Percentiles rank a stretch among this genome's conserved stretches.
These are phyloP conservation scores for Diorhabda carinulata DNA, from an alignment of 1,140 invertebrate genomes.

Conservation along the genomic window DNA sequence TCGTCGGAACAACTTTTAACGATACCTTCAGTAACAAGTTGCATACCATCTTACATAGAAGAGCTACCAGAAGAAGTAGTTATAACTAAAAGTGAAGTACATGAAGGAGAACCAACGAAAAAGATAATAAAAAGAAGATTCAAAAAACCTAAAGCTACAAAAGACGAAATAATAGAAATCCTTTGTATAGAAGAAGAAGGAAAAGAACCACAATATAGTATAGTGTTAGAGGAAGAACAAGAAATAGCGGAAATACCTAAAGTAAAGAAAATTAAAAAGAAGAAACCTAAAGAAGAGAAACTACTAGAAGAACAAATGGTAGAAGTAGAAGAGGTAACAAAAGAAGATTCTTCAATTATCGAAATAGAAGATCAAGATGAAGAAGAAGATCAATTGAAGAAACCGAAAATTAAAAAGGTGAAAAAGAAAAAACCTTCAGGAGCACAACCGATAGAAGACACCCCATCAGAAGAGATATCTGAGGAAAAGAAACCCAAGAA, in stretches of 20 bases:
- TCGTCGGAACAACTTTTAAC: slow-evolving; percentile 45
- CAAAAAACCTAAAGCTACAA: slow-evolving; percentile 45
- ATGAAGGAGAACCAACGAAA: slow-evolving; percentile 39
- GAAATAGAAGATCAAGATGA: slow-evolving; percentile 41
- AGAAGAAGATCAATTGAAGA: slow-evolving; percentile 32
- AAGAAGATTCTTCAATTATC: slow-evolving; percentile 31
- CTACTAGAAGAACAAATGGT: slow-evolving; percentile 38
- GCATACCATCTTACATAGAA: slow-evolving; percentile 30
- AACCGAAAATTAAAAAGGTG: slow-evolving; percentile 38
- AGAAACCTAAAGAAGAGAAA: slow-evolving; percentile 42
- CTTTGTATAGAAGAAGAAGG: slow-evolving; percentile 51
- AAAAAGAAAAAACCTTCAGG: slow-evolving; percentile 46
- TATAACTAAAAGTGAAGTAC: slow-evolving; percentile 34
- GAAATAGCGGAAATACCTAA: slow-evolving; percentile 39
- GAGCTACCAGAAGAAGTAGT: slow-evolving; percentile 47
- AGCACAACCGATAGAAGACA: slow-evolving; percentile 44
- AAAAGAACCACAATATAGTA: slow-evolving; percentile 45
- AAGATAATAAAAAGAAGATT: slow-evolving; percentile 46
- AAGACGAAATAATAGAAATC: slow-evolving; percentile 51
- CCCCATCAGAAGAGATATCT: slow-evolving; percentile 36
- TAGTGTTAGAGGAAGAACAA: slow-evolving; percentile 41
- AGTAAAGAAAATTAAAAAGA: slow-evolving; percentile 39
- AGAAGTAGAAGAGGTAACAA: slow-evolving; percentile 41
- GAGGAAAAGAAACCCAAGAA: slow-evolving; percentile 42
- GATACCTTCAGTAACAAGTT: slow-evolving; percentile 29